These are phyloP conservation scores for Stenodera caucasica DNA, from an alignment of 2,888 invertebrate species.

Conservation along the genomic window DNA sequence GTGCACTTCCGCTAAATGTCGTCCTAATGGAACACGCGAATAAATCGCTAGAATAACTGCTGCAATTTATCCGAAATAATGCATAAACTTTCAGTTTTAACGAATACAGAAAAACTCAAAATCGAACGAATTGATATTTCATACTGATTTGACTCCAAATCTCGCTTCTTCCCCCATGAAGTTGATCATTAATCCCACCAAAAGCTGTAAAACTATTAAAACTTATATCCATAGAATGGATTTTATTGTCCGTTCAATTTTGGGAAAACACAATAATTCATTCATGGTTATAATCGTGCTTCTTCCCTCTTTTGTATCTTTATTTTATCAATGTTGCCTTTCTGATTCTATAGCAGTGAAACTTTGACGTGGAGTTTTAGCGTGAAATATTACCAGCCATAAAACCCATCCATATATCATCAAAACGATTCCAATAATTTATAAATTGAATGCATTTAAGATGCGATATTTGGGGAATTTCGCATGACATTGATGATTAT, in stretches of 20 bases:
- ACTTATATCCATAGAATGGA: background rate
- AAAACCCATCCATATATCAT: constrained; percentile 30
- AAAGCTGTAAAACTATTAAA: background rate
- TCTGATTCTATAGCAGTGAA: no score
- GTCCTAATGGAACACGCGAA: background rate
- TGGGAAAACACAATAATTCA: constrained; percentile 20
- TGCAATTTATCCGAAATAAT: no score
- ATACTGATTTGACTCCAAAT: no score
- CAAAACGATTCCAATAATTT: no score
- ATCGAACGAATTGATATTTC: background rate
- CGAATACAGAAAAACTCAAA: background rate
- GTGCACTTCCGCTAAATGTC: background rate
- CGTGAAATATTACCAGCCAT: constrained; percentile 33
- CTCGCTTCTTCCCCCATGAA: no score
- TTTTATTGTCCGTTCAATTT: background rate
- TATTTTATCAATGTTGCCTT: constrained; percentile 31
- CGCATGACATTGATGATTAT: constrained; percentile 8
- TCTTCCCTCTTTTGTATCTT: constrained; percentile 24
- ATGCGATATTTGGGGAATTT: background rate
- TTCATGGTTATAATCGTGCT: constrained; percentile 20
- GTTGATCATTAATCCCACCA: background rate
- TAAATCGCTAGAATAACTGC: no score
- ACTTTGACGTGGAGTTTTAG: constrained; percentile 29
- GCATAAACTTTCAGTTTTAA: background rate
- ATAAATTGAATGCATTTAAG: constrained; percentile 27